Evolutionary conservation across 2,888 invertebrate species (phyloP), one percentile per base, ranked within the genome.

Genomic region (Eristalis arbustorum): DNA sequence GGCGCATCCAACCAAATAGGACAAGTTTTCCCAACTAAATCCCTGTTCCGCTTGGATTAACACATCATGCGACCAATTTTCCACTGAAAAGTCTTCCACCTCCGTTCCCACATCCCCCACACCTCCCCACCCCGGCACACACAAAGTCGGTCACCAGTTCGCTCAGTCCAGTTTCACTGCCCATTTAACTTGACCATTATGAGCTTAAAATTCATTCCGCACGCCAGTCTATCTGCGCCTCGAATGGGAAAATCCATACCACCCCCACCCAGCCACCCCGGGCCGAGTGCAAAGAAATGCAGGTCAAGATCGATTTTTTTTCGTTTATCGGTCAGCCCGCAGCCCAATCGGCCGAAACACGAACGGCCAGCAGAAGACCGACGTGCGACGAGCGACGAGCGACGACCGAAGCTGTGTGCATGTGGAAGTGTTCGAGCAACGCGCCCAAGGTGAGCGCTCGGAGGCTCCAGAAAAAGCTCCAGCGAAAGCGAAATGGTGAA

Each of bases 261-360:
- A 49, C 71, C 66, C 28, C 66, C 34, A 10, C n/a, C 8, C 8
- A 2, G 34, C 31, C 34, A 37, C 69, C 71, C 28, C 69, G n/a
- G 4, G 13, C 13, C 8, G 5, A 11, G 23, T 25, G 23, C 18
- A 61, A 37, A 10, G 34, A 56, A 76, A 84, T 76, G 72, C 84
- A 80, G 84, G 84, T 84, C 84, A 84, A 84, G 84, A 84, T 80
- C 84, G 84, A 84, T 84, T 80, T 80, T 84, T 80, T 76, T 71
- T 59, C 64, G 84, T 73, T 80, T 73, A 81, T 84, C 76, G 80
- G 81, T 76, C 84, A 76, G 68, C 40, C 25, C 63, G 23, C 59
- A 5, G 59, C 68, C 49, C 76, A 84, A 84, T 84, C 84, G 80
- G 57, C 72, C 80, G 68, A 62, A 80, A 68, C 80, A 81, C 72